Conservation (phyloP, 2,797 vertebrate species). For the Oreonectes daqikongensis region DNA sequence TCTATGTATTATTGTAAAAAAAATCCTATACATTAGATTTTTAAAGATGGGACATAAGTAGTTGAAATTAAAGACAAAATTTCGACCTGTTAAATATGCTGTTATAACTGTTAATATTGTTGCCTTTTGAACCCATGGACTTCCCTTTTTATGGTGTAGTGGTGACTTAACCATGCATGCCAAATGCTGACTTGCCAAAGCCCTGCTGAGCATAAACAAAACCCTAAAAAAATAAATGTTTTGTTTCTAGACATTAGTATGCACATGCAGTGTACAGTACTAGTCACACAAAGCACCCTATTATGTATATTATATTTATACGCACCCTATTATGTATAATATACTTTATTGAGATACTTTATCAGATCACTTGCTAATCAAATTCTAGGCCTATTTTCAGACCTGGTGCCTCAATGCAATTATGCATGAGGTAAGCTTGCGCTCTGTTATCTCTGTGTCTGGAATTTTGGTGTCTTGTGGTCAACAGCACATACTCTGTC, state of each 20-base stretch:
- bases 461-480: slow-evolving; percentile 6
- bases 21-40: neutral
- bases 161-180: neutral
- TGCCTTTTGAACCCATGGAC: neutral
- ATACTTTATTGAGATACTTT: neutral
- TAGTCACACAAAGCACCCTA: slow-evolving; percentile 10
- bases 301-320: slow-evolving; percentile 5
- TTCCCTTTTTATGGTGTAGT: neutral
- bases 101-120: neutral
- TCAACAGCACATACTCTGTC: neutral
- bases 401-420: neutral
- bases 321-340: slow-evolving; percentile 6
- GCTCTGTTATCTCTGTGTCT: neutral
- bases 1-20: neutral
- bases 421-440: slow-evolving; percentile 5
- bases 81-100: neutral
- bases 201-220: slow-evolving; percentile 15
- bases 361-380: slow-evolving; percentile 20
- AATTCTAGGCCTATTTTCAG: slow-evolving; percentile 21
- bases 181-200: slow-evolving; percentile 57
- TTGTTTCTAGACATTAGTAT: slow-evolving; percentile 49
- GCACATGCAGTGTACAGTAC: slow-evolving; percentile 10
- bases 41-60: neutral
- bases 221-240: neutral
- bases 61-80: neutral